phyloP scores from a whole-genome alignment of 2,113 vertebrate genomes.

The Misgurnus anguillicaudatus region DNA sequence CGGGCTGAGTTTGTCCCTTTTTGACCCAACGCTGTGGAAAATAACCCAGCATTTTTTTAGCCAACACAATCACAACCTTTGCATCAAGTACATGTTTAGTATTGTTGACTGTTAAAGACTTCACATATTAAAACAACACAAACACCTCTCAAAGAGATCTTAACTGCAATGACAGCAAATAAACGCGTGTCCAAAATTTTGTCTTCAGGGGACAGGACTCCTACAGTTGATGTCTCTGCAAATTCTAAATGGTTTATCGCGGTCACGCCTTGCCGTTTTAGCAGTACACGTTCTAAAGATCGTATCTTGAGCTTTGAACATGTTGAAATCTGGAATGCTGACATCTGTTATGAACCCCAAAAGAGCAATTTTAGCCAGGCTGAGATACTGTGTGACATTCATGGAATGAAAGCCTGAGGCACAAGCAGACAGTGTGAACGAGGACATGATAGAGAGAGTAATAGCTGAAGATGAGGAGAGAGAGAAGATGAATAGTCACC shows the following conservation, averaged over 20 bases:
- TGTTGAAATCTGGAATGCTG: conserved; percentile 26
- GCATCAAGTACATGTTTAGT: too few relatives aligned
- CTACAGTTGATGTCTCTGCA: not conserved
- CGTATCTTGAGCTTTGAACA: conserved; percentile 24
- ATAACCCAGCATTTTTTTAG: too few relatives aligned
- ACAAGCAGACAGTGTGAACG: conserved; percentile 24
- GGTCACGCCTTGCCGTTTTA: not conserved
- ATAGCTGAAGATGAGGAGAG: conserved; percentile 9
- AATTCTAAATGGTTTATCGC: not conserved
- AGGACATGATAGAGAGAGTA: conserved; percentile 34
- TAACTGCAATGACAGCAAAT: not conserved
- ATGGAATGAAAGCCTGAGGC: conserved; percentile 42
- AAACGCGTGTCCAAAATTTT: too few relatives aligned
- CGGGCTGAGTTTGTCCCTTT: too few relatives aligned
- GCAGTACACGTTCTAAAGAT: not conserved
- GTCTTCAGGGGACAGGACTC: conserved; percentile 4
- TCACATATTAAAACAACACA: too few relatives aligned
- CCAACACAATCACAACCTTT: too few relatives aligned
- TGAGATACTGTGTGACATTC: conserved; percentile 38
- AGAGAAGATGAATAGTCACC: conserved; percentile 27
- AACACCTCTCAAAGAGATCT: too few relatives aligned
- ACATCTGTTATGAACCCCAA: conserved; percentile 33
- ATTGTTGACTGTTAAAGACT: too few relatives aligned
- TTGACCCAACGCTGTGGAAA: too few relatives aligned
- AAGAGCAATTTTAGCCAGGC: conserved; percentile 38